Conservation (phyloP, 2,888 invertebrate species). For the Mythimna ferrago region DNA sequence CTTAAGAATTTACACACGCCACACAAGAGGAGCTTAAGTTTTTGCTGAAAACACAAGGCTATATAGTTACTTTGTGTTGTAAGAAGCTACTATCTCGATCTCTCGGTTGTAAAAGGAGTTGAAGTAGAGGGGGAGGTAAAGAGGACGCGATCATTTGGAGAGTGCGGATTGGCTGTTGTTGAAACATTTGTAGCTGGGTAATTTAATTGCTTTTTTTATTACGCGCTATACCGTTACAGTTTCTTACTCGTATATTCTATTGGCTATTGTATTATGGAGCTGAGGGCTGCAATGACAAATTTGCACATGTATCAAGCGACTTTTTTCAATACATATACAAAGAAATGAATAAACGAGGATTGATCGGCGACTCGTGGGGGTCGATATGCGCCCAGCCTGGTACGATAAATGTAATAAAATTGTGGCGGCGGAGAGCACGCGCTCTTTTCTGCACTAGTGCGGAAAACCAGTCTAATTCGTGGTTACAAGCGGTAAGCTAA, state of each 20-base stretch:
- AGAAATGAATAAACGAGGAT: no score
- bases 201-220: background rate
- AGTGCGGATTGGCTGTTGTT: slow-evolving; percentile 4
- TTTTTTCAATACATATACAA: no score
- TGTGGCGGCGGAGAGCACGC: no score
- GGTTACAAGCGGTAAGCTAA: no score
- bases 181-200: background rate
- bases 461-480: no score
- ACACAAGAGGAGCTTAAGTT: slow-evolving; percentile 38
- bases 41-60: slow-evolving; percentile 36
- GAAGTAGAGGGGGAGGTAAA: slow-evolving; percentile 20
- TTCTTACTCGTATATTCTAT: background rate
- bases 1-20: slow-evolving; percentile 66
- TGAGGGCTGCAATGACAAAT: no score
- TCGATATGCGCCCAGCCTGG: no score
- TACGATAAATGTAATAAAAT: no score
- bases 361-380: no score
- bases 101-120: slow-evolving; percentile 21
- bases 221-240: background rate
- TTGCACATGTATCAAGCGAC: no score
- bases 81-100: slow-evolving; percentile 29
- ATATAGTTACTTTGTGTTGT: slow-evolving; percentile 32
- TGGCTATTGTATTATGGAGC: no score
- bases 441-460: no score
- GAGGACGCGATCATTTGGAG: background rate